phyloP scores from a whole-genome alignment of 2,888 invertebrate genomes.

The Sphaerophoria rueppellii region DNA sequence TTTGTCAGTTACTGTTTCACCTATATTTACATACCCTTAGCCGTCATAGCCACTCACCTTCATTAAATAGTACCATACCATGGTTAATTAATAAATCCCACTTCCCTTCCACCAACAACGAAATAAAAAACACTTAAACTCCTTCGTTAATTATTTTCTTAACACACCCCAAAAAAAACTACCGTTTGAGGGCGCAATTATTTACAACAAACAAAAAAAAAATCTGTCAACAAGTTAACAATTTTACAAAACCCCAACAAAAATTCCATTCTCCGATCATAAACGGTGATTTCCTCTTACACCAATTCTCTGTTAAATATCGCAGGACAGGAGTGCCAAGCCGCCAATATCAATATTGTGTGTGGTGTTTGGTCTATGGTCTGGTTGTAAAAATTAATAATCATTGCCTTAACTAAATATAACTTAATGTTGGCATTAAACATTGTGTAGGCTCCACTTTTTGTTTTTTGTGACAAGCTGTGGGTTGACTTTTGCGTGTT shows the following conservation, averaged over 20 bases:
- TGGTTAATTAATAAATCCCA: neutral
- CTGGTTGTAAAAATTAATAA: slow-evolving; percentile 25
- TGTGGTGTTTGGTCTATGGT: neutral
- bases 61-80: too few species aligned
- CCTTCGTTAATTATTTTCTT: neutral
- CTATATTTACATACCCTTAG: too few species aligned
- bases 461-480: too few species aligned
- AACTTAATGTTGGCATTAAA: slow-evolving; percentile 8
- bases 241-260: slow-evolving; percentile 1
- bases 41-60: too few species aligned
- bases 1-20: too few species aligned
- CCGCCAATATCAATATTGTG: slow-evolving; percentile 5
- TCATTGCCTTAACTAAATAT: slow-evolving; percentile 15
- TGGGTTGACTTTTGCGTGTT: slow-evolving; percentile 30
- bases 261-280: neutral
- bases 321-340: neutral
- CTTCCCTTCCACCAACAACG: neutral
- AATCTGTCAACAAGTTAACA: slow-evolving; percentile 11
- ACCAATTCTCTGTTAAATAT: too few species aligned
- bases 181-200: neutral
- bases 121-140: neutral
- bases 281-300: slow-evolving; percentile 12
- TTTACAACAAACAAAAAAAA: neutral
- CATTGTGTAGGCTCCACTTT: slow-evolving; percentile 48
- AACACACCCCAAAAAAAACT: slow-evolving; percentile 16